phyloP scores from a whole-genome alignment of 2,888 invertebrate genomes.

The Megastigmus dorsalis region DNA sequence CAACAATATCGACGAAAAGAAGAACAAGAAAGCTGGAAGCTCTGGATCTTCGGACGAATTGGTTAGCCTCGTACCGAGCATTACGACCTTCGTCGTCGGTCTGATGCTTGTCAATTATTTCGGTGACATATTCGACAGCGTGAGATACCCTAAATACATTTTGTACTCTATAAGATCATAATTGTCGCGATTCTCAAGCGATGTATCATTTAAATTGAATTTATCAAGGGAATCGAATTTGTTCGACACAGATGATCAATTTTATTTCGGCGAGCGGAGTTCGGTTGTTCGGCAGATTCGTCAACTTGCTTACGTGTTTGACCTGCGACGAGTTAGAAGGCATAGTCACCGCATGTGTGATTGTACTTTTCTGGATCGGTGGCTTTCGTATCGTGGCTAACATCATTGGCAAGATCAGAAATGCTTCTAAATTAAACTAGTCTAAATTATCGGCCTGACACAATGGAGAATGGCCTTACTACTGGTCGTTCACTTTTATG shows the following conservation, averaged over 20 bases:
- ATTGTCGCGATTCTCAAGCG: too few species aligned
- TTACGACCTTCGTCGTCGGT: constrained; percentile 14
- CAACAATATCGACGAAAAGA: neutral
- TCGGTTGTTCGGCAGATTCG: constrained; percentile 64
- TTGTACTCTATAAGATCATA: neutral
- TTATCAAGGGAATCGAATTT: too few species aligned
- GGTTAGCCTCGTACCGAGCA: constrained; percentile 3
- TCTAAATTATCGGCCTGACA: too few species aligned
- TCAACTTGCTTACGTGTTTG: constrained; percentile 63
- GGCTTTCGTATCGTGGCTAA: constrained; percentile 60
- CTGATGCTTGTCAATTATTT: constrained; percentile 11
- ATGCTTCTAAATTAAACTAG: too few species aligned
- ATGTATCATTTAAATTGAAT: too few species aligned
- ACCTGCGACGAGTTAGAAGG: constrained; percentile 67
- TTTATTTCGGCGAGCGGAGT: constrained; percentile 63
- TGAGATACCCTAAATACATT: too few species aligned
- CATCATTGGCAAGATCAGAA: constrained; percentile 47
- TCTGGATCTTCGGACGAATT: neutral
- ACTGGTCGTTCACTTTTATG: too few species aligned
- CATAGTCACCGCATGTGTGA: constrained; percentile 65
- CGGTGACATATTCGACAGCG: constrained; percentile 7
- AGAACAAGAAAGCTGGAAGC: neutral
- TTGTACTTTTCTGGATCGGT: constrained; percentile 65
- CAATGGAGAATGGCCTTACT: too few species aligned
- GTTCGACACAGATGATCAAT: constrained; percentile 56